These are phyloP conservation scores for Aspidiotus destructor DNA, from an alignment of 2,888 invertebrate species.

Conservation along the genomic window DNA sequence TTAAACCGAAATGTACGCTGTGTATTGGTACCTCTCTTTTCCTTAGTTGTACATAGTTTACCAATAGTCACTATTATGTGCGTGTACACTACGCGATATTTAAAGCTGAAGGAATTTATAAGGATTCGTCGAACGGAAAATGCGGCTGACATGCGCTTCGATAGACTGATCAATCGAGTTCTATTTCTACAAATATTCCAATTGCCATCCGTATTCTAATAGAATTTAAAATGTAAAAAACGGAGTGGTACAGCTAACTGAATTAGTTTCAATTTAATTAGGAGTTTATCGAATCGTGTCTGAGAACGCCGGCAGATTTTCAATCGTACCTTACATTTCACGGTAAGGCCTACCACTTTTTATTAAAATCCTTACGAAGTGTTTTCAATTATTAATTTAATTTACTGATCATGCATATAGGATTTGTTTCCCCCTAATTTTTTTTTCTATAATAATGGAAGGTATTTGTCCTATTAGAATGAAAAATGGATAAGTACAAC, in stretches of 20 bases:
- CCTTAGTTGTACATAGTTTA: too few relatives aligned
- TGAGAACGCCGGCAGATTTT: not conserved
- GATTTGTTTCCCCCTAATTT: too few relatives aligned
- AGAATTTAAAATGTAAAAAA: conserved; percentile 10
- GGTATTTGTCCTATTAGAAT: too few relatives aligned
- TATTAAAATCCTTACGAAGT: not conserved
- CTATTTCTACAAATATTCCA: conserved; percentile 15
- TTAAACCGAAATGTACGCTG: too few relatives aligned
- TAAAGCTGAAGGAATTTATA: not conserved
- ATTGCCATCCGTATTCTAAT: conserved; percentile 12
- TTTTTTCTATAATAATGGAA: too few relatives aligned
- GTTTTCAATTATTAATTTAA: not conserved
- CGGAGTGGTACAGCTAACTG: conserved; percentile 27
- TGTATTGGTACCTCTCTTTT: too few relatives aligned
- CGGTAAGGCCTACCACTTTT: not conserved
- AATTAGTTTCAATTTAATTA: conserved; percentile 32
- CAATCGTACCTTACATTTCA: not conserved
- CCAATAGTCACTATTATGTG: too few relatives aligned
- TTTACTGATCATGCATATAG: too few relatives aligned
- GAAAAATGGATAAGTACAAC: conserved; percentile 1
- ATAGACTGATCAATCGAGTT: not conserved
- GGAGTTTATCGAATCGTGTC: conserved; percentile 18
- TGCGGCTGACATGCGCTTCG: not conserved
- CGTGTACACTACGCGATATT: too few relatives aligned
- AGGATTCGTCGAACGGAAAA: not conserved